Evolutionary conservation across 1,140 invertebrate genomes (phyloP), one percentile per base, ranked within the genome.

Genomic region (Probaryconus sp.): DNA sequence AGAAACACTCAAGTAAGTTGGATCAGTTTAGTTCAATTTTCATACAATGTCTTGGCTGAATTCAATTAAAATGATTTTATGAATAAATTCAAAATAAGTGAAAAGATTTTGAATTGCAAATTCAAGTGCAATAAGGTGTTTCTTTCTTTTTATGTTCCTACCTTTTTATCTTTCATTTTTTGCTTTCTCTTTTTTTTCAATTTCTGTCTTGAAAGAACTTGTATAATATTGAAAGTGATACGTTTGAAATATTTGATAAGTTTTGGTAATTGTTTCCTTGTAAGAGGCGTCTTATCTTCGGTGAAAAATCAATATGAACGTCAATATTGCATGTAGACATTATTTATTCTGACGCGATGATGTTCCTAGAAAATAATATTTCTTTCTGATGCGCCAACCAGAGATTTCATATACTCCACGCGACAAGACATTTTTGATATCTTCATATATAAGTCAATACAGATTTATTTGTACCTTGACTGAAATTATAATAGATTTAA

Each of bases 331-430:
- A 18, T 48, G 40, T 20, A 61, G 35, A 43, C 31, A 33, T 73
- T 67, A 67, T 61, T 67, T 61, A 73, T 56, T 74, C 35, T 50
- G 42, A 72, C 37, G 60, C 45, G 50, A 68, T 68, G 50, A 68
- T 56, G 18, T 74, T 50, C 14, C 14, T 38, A 43, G 56, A 43
- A 61, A 64, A 61, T 73, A 60, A 68, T 63, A 68, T 68, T 68
- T 68, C 48, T 73, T 47, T 73, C 13, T 18, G 16, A 42, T 20
- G 40, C 40, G 14, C 53, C 21, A 60, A 48, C 35, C 38, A 31
- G 47, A 58, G 60, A 53, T 56, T 30, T 56, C 48, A 68, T 61
- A 56, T 58, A 43, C 16, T 20, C n/a, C 18, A 65, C 17, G 17
- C 48, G 55, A 67, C 47, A 67, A 60, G 70, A 67, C 20, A 30